Evolutionary conservation across 2,888 invertebrate genomes (phyloP).

Genomic region (Dorcus parallelipipedus): DNA sequence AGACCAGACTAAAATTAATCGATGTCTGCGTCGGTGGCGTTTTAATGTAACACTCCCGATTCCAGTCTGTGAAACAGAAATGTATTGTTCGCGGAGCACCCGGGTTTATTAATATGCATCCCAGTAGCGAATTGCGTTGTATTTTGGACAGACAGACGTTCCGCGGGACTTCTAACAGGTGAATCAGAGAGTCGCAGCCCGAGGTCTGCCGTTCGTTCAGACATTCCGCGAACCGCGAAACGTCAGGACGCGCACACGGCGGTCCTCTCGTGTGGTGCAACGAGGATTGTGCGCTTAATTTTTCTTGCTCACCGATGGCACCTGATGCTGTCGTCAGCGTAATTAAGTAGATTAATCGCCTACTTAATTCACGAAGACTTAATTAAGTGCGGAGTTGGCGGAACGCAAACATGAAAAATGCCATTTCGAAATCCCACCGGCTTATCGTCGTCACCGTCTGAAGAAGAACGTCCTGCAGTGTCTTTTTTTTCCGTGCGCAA

Average conservation of each 20-base stretch:
- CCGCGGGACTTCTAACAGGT: background rate
- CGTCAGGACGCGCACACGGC: background rate
- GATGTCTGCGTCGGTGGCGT: background rate
- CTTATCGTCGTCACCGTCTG: too few species aligned
- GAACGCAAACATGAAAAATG: too few species aligned
- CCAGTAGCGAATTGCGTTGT: background rate
- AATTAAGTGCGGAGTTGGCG: too few species aligned
- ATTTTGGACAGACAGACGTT: background rate
- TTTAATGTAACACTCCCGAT: background rate
- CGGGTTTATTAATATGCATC: background rate
- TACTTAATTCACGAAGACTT: too few species aligned
- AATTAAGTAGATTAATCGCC: too few species aligned
- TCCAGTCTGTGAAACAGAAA: too few species aligned
- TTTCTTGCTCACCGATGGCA: too few species aligned
- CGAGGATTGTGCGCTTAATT: too few species aligned
- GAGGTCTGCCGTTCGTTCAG: background rate
- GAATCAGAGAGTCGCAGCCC: background rate
- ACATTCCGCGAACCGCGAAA: constrained; percentile 1
- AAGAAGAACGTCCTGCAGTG: too few species aligned
- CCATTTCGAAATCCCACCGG: too few species aligned
- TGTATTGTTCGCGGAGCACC: background rate
- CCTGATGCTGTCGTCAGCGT: too few species aligned
- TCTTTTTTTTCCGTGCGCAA: too few species aligned
- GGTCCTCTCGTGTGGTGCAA: background rate
- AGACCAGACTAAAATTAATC: background rate